These are phyloP conservation scores for Chrysolina americana DNA, from an alignment of 2,888 invertebrate genomes.

Conservation along the genomic window DNA sequence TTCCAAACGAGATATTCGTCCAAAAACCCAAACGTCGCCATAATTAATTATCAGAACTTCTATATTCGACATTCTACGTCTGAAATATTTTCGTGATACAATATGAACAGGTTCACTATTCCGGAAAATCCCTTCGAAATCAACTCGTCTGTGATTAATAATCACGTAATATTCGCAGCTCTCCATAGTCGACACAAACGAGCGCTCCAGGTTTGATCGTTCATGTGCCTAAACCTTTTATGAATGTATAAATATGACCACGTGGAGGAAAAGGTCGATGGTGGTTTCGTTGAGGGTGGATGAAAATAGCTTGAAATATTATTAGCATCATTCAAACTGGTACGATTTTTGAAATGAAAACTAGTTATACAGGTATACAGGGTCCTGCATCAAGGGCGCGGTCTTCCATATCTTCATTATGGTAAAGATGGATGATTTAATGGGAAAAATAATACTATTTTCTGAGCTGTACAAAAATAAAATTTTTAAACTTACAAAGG, in stretches of 20 bases:
- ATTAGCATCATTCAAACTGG: no score
- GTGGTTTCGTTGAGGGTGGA: not conserved
- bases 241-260: constrained; percentile 39
- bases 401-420: no score
- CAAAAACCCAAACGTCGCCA: not conserved
- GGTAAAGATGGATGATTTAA: no score
- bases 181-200: constrained; percentile 18
- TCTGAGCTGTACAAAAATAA: no score
- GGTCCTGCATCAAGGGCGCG: no score
- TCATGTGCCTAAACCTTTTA: constrained; percentile 41
- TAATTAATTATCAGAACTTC: constrained; percentile 26
- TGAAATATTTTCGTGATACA: constrained; percentile 35
- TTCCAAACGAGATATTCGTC: not conserved
- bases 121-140: constrained; percentile 46
- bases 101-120: constrained; percentile 40
- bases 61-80: constrained; percentile 24
- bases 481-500: no score
- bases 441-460: no score
- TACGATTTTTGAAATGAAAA: no score
- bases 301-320: no score
- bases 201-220: constrained; percentile 42
- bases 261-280: not conserved
- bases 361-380: no score
- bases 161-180: constrained; percentile 44
- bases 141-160: constrained; percentile 48